phyloP scores from a whole-genome alignment of 2,113 vertebrate genomes.

The Xiphophorus hellerii region DNA sequence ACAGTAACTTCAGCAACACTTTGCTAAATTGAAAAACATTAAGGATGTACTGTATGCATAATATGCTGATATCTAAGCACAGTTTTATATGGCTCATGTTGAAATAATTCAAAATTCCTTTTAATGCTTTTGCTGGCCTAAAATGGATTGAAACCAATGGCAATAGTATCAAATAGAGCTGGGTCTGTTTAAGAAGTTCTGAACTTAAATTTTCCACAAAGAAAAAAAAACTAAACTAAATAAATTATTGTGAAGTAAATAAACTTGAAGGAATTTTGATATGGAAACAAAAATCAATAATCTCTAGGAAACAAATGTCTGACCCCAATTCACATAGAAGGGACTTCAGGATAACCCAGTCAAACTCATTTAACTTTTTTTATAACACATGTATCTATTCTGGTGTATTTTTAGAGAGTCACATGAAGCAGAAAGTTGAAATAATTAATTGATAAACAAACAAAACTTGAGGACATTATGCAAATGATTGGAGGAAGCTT shows the following conservation, averaged over 20 bases:
- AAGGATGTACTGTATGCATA: not conserved
- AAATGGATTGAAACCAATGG: not conserved
- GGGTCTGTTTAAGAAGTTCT: not conserved
- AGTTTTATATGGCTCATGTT: slow-evolving; percentile 11
- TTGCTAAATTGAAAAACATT: not conserved
- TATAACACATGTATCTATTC: not conserved
- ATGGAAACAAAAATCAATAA: not conserved
- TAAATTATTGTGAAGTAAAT: not conserved
- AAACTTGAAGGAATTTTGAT: slow-evolving; percentile 11
- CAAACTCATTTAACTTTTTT: slow-evolving; percentile 29
- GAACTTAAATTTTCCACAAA: too few species aligned
- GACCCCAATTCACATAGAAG: slow-evolving; percentile 1
- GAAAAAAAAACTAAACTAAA: too few species aligned
- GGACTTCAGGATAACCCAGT: slow-evolving; percentile 22
- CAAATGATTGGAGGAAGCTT: slow-evolving; percentile 19
- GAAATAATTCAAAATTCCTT: slow-evolving; percentile 5
- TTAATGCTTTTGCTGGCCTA: not conserved
- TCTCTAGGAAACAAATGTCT: slow-evolving; percentile 1
- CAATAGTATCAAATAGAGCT: not conserved
- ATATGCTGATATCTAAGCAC: slow-evolving; percentile 1
- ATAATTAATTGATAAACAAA: slow-evolving; percentile 25
- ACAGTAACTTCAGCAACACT: not conserved
- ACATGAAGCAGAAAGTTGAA: slow-evolving; percentile 31
- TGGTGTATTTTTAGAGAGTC: not conserved
- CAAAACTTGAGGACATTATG: slow-evolving; percentile 39